These are phyloP conservation scores for Bimastos eiseni DNA, from an alignment of 2,888 invertebrate genomes.

Conservation along the genomic window DNA sequence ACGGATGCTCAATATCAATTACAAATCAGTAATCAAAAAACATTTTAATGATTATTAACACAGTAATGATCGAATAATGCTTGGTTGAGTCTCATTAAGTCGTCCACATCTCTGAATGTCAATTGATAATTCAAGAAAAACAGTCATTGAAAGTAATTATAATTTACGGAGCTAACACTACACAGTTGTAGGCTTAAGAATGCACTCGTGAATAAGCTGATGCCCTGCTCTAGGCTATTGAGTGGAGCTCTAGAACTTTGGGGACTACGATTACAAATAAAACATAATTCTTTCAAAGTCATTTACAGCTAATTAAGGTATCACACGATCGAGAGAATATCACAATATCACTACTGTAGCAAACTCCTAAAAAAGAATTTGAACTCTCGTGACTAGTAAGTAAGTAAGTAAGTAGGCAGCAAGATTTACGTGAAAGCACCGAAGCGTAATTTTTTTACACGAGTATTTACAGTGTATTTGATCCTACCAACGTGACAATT, in stretches of 20 bases:
- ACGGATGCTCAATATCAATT: background rate
- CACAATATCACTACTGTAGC: constrained; percentile 1
- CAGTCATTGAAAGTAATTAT: background rate
- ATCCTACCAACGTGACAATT: background rate
- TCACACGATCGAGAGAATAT: background rate
- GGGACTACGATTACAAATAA: too few relatives aligned
- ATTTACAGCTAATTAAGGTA: background rate
- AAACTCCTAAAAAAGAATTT: background rate
- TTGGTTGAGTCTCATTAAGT: background rate
- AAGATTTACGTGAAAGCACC: constrained; percentile 7
- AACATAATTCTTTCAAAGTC: background rate
- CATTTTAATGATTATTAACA: background rate
- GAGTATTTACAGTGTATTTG: background rate
- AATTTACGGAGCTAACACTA: background rate
- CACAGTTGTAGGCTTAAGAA: too few relatives aligned
- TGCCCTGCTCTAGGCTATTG: too few relatives aligned
- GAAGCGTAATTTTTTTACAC: background rate
- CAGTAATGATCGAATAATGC: background rate
- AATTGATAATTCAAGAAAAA: background rate
- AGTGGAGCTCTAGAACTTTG: too few relatives aligned
- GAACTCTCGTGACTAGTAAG: background rate
- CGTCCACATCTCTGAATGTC: background rate
- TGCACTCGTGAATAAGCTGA: too few relatives aligned
- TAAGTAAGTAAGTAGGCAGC: constrained; percentile 13
- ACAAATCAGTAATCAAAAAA: background rate